phyloP scores from a whole-genome alignment of 1,140 invertebrate species.

The Drosophila fuyamai region DNA sequence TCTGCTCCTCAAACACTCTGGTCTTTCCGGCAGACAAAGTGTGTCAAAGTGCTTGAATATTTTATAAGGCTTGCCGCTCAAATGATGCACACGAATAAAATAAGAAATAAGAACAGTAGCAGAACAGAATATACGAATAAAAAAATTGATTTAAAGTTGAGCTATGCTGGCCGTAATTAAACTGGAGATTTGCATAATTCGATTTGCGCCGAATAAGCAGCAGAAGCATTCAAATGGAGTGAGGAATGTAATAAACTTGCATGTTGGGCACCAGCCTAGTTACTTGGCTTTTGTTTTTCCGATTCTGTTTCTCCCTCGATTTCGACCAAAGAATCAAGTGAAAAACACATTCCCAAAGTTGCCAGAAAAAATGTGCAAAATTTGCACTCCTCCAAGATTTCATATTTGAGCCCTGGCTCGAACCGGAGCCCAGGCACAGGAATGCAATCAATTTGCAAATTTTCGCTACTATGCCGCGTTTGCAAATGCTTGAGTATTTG shows the following conservation, averaged over 20 bases:
- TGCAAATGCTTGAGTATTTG: slow-evolving; percentile 81
- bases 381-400: slow-evolving; percentile 64
- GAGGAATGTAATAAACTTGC: slow-evolving; percentile 55
- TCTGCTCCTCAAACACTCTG: slow-evolving; percentile 12
- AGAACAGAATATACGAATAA: not conserved
- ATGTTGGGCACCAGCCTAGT: slow-evolving; percentile 2
- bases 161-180: slow-evolving; percentile 56
- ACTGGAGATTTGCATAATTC: slow-evolving; percentile 65
- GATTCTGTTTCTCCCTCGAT: slow-evolving; percentile 25
- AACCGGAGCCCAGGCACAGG: slow-evolving; percentile 61
- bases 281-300: slow-evolving; percentile 29
- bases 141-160: slow-evolving; percentile 61
- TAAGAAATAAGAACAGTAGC: slow-evolving; percentile 9
- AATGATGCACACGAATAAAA: slow-evolving; percentile 60
- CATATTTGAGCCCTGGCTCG: slow-evolving; percentile 29
- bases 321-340: slow-evolving; percentile 24
- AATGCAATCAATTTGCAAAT: slow-evolving; percentile 84
- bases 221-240: not conserved
- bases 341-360: slow-evolving; percentile 62
- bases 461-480: slow-evolving; percentile 82
- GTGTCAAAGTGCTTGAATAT: slow-evolving; percentile 62
- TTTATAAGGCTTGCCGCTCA: slow-evolving; percentile 46
- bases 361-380: slow-evolving; percentile 68
- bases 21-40: slow-evolving; percentile 39
- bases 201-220: slow-evolving; percentile 30